These are phyloP conservation scores for Radopholus similis DNA, from an alignment of 1,140 invertebrate genomes.

Conservation along the genomic window DNA sequence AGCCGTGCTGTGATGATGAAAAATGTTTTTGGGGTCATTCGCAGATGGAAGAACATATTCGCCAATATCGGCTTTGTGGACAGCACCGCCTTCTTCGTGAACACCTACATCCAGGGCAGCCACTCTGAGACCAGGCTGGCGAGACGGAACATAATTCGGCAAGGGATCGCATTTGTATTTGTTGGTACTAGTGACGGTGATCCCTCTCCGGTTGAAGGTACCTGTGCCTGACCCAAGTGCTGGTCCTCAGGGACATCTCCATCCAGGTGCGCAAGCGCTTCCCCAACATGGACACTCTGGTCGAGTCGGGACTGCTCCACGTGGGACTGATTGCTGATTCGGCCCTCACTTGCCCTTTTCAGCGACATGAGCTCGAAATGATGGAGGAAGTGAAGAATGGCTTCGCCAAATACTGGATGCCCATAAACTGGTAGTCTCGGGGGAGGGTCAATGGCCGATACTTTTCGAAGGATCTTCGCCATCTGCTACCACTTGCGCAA, in stretches of 20 bases:
- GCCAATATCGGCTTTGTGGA: conserved; percentile 54
- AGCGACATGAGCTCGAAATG: conserved; percentile 29
- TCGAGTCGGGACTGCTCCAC: conserved; percentile 70
- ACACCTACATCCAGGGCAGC: conserved; percentile 24
- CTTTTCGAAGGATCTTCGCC: conserved; percentile 18
- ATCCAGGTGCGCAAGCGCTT: conserved; percentile 82
- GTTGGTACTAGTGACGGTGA: background rate
- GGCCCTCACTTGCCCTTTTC: too few species aligned
- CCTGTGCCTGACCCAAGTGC: conserved; percentile 68
- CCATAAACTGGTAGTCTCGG: conserved; percentile 31
- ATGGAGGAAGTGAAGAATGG: conserved; percentile 30
- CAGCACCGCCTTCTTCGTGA: conserved; percentile 36
- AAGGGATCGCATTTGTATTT: background rate
- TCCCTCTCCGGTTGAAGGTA: conserved; percentile 59
- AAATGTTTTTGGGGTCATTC: background rate
- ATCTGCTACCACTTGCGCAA: conserved; percentile 4
- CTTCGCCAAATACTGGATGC: conserved; percentile 31
- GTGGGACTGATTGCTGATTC: conserved; percentile 1
- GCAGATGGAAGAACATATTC: conserved; percentile 50
- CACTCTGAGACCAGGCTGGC: conserved; percentile 81
- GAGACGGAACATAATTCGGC: conserved; percentile 69
- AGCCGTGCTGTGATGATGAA: background rate
- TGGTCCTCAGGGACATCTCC: conserved; percentile 74
- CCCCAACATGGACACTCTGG: conserved; percentile 74
- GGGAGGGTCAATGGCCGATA: background rate